A percentile compares a stretch with the other conserved stretches of the same genome.
Evolutionary conservation across 2,113 vertebrate species (phyloP).

Genomic region (Carassius carassius): DNA sequence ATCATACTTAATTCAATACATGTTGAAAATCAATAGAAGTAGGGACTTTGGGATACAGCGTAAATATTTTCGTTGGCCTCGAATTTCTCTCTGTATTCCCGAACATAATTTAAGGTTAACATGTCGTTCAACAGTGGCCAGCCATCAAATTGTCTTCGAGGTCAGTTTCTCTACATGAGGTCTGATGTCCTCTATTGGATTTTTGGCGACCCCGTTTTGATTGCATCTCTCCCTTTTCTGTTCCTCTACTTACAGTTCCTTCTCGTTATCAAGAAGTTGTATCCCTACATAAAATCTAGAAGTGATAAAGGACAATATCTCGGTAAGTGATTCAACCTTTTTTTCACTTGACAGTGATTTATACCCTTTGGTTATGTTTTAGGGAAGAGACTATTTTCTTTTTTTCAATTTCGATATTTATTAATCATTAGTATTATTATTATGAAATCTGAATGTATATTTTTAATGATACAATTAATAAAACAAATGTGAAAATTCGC

Average conservation of each 20-base stretch:
- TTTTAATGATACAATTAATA: constrained; percentile 19
- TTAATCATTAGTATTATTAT: constrained; percentile 43
- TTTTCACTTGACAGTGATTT: constrained; percentile 46
- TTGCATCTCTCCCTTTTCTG: constrained; percentile 59
- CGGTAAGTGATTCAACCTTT: constrained; percentile 75
- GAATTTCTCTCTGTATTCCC: constrained; percentile 58
- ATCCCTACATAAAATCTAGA: constrained; percentile 65
- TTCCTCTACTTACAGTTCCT: constrained; percentile 64
- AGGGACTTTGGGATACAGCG: constrained; percentile 10
- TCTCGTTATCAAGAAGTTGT: constrained; percentile 66
- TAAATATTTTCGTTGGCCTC: constrained; percentile 49
- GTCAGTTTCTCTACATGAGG: constrained; percentile 63
- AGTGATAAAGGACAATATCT: constrained; percentile 68
- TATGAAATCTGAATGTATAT: constrained; percentile 31
- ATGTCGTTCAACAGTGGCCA: constrained; percentile 55
- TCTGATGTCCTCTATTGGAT: constrained; percentile 64
- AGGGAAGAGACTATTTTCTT: not conserved
- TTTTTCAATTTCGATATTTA: not conserved
- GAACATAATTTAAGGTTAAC: constrained; percentile 65
- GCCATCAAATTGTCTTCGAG: constrained; percentile 48
- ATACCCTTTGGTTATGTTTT: constrained; percentile 38
- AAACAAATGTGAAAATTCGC: not conserved
- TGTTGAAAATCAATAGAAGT: constrained; percentile 62
- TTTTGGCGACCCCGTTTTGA: constrained; percentile 64
- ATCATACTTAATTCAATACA: constrained; percentile 60